Percentiles rank a stretch among this genome's conserved stretches.
phyloP scores from a whole-genome alignment of 2,888 invertebrate species.

The Drosophila greeni region DNA sequence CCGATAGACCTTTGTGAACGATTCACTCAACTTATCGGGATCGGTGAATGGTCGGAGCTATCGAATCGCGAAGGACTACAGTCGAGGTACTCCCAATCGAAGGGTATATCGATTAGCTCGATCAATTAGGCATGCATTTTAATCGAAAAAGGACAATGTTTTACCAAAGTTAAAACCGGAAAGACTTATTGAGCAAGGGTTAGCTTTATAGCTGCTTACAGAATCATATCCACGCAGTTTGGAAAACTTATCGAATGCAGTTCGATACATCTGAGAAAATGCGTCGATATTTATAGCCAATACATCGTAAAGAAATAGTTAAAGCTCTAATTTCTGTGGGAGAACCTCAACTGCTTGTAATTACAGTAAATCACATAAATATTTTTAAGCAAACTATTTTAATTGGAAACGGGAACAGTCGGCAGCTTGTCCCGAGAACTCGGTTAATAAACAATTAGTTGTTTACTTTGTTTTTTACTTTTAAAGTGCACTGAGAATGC shows the following conservation, averaged over 20 bases:
- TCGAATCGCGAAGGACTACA: not conserved
- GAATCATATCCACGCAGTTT: not conserved
- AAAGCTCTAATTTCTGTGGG: not conserved
- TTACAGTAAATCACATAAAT: not conserved
- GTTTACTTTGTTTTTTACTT: not conserved
- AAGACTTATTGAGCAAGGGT: not conserved
- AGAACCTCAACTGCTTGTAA: not conserved
- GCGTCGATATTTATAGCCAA: not conserved
- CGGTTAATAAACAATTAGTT: not conserved
- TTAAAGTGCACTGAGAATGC: slow-evolving; percentile 5
- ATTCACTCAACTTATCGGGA: not conserved
- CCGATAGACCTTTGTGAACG: not conserved
- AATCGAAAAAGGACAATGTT: not conserved
- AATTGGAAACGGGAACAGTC: slow-evolving; percentile 5
- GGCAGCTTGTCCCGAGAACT: not conserved
- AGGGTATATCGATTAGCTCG: not conserved
- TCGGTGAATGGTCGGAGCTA: not conserved
- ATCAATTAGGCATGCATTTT: not conserved
- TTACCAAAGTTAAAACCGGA: not conserved
- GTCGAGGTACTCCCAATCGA: not conserved
- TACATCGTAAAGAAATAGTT: too few species aligned
- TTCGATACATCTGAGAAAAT: not conserved
- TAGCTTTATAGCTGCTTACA: not conserved
- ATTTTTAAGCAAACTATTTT: not conserved
- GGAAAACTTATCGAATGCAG: not conserved